Base-by-base conservation (phyloP, 2,113 vertebrate genomes). In the Serinus canaria region DNA sequence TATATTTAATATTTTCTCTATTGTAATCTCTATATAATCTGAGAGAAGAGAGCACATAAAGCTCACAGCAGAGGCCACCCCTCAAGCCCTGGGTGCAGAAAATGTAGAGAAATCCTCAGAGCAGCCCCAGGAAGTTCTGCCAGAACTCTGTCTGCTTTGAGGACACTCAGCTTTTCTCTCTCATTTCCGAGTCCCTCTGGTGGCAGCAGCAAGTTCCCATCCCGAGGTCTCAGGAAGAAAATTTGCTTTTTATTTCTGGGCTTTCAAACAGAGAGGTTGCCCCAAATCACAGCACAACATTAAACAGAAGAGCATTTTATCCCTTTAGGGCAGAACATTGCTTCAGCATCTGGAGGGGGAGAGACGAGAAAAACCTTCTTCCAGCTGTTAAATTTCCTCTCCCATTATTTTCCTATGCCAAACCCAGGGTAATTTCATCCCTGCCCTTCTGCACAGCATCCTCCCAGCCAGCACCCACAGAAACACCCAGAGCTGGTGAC, bases 101-200 rank as follows among this genome's bases (percentile, higher is more conserved):
- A 58, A 70, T 0, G 0, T 4, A 24, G 44, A 75, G 33, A 62
- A 81, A 43, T 14, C 44, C 70, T 33, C 9, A 25, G 74, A 47
- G 49, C 37, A 47, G 49, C 37, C 53, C 74, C 73, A 7, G 6
- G 22, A 1, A 5, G 18, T 39, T 69, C 22, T 10, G 10, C 20
- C 1, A 21, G 35, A 43, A 11, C 15, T 74, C 55, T 35, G 47
- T 19, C 35, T 2, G 7, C 5, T 11, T 14, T 1, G 1, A 31
- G 56, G 46, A 33, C 8, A 22, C 39, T 50, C 1, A 0, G 33
- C 9, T 92, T 41, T 35, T 0, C 53, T 1, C 0, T n/a, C 0
- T 0, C 31, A 33, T 92, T 87, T 60, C 4, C 0, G 89, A 94
- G 87, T 94, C 91, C 87, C 84, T 89, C 87, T 89, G 70, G 62